A percentile compares a stretch with the other conserved stretches of the same genome.
These are phyloP conservation scores for Monoplex corrugatus DNA, from an alignment of 2,888 invertebrate species.

Conservation along the genomic window DNA sequence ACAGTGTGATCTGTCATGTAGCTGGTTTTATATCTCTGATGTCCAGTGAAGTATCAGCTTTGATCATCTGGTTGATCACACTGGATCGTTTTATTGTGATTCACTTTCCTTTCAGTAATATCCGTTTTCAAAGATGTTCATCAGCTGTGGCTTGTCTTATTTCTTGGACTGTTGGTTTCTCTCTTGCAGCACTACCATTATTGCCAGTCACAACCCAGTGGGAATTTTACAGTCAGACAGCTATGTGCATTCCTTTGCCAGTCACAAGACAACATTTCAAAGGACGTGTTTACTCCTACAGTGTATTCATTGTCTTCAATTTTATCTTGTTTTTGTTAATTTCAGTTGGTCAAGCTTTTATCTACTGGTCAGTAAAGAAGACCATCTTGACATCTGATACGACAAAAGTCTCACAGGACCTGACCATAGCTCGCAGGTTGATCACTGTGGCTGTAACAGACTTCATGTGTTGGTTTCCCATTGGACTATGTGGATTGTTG, in stretches of 20 bases:
- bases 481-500: neutral
- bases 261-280: neutral
- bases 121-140: neutral
- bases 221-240: slow-evolving; percentile 4
- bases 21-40: neutral
- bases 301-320: neutral
- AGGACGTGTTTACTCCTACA: neutral
- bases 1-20: neutral
- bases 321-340: neutral
- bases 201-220: neutral
- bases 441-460: neutral
- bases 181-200: neutral
- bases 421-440: neutral
- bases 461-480: slow-evolving; percentile 3
- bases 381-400: neutral
- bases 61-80: neutral
- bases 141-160: neutral
- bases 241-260: neutral
- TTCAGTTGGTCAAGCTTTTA: neutral
- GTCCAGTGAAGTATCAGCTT: slow-evolving; percentile 17
- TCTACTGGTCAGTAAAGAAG: neutral
- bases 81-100: neutral
- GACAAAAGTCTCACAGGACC: neutral
- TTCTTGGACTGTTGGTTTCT: neutral
- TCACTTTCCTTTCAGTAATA: neutral